Percentiles rank a stretch among this genome's conserved stretches.
These are phyloP conservation scores for Megalopta genalis DNA, from an alignment of 1,140 invertebrate genomes.

Conservation along the genomic window DNA sequence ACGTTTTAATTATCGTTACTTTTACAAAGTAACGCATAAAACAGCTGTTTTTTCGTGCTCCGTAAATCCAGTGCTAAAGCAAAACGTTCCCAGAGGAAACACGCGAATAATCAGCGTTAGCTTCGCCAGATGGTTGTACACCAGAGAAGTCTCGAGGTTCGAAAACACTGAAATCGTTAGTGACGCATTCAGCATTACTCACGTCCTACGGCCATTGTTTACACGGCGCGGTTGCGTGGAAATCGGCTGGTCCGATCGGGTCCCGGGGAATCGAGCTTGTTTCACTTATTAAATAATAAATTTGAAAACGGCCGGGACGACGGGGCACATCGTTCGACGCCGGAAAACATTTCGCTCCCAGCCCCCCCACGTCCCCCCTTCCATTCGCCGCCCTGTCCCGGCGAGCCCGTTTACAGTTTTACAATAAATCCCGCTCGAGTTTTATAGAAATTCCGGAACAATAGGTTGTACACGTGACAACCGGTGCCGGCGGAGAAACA, in stretches of 20 bases:
- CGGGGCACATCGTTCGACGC: background rate
- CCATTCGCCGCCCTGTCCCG: too few relatives aligned
- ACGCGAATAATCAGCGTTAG: too few relatives aligned
- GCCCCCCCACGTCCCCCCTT: too few relatives aligned
- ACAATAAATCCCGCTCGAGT: slow-evolving; percentile 1
- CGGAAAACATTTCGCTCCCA: background rate
- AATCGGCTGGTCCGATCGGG: background rate
- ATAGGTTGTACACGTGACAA: slow-evolving; percentile 6
- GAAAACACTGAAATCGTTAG: background rate
- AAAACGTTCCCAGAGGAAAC: too few relatives aligned
- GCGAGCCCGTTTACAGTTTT: background rate
- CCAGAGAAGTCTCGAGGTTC: background rate
- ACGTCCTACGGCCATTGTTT: background rate
- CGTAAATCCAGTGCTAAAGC: too few relatives aligned
- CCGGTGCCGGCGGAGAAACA: slow-evolving; percentile 6
- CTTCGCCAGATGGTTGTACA: background rate
- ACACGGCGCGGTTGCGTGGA: background rate
- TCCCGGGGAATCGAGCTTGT: background rate
- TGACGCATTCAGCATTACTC: background rate
- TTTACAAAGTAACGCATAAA: too few relatives aligned
- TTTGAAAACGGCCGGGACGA: background rate
- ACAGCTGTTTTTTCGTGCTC: too few relatives aligned
- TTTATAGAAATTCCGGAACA: slow-evolving; percentile 26
- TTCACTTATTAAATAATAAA: slow-evolving; percentile 32
- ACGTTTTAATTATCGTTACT: too few relatives aligned